These are phyloP conservation scores for Neodon shergylaensis DNA, from an alignment of 2,113 vertebrate species.

Conservation along the genomic window DNA sequence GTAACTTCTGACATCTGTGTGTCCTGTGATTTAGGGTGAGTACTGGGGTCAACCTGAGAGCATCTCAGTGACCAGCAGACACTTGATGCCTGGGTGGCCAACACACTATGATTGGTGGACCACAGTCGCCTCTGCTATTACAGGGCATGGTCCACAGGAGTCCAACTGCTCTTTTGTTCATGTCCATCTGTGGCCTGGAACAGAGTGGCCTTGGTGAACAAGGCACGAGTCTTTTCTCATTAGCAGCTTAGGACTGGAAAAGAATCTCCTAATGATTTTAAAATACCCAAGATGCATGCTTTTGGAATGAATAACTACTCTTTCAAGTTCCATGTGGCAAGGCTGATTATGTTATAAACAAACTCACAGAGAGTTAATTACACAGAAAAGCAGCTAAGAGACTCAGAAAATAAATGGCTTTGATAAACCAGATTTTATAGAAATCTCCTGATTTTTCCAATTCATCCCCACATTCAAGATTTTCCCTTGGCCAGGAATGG, in stretches of 20 bases:
- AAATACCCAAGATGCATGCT: neutral
- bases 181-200: neutral
- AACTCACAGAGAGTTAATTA: conserved; percentile 42
- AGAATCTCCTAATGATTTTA: neutral
- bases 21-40: neutral
- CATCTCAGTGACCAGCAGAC: neutral
- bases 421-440: conserved; percentile 53
- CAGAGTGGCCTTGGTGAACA: neutral
- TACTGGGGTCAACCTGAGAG: too few relatives aligned
- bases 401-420: conserved; percentile 37
- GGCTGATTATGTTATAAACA: conserved; percentile 35
- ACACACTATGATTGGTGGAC: accelerated
- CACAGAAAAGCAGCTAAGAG: neutral
- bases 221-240: neutral
- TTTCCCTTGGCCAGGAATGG: neutral
- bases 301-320: neutral
- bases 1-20: neutral
- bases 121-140: accelerated
- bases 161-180: neutral
- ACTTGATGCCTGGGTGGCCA: neutral
- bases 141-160: neutral
- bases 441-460: conserved; percentile 50
- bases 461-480: conserved; percentile 55
- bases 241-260: neutral
- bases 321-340: neutral